Base-by-base conservation (phyloP, 2,797 vertebrate genomes). In the Enoplosus armatus region DNA sequence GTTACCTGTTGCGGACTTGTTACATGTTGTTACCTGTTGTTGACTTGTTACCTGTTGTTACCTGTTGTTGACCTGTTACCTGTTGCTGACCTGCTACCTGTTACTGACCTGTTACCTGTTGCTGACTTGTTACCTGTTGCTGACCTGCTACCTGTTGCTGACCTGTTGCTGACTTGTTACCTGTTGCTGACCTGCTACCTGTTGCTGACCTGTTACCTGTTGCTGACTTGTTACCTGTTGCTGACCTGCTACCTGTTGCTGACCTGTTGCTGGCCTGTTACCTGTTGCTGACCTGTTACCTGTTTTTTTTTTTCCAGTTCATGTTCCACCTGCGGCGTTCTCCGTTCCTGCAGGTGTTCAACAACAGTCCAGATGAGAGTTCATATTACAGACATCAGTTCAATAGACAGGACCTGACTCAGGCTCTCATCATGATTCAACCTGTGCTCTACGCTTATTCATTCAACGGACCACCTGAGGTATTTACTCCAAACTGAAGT, bases 321-420 rank as follows among this genome's bases (percentile, higher is more conserved):
- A 99, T 99, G 98, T 99, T 99, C 94, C 98, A 99, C 94, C 94
- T 99, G 94, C 96, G 98, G 87, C 96, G 98, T 84, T 99, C 98
- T 65, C 97, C 98, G 24, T 99, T 99, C 94, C 95, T 99, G 18
- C 98, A 99, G 96, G 97, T 99, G 83, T 99, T 99, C 92, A 99
- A 99, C 91, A 99, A 99, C 94, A 99, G 98, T 89, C 98, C 98
- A 0, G 98, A 99, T 72, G 98, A 99, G 91, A 98, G 97, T 80
- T 98, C 97, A 0, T 99, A 98, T 77, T 99, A 99, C 88, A 94
- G 98, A 43, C 98, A 99, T 55, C 97, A 99, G 83, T 99, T 99
- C 80, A 98, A 98, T 97, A 94, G 98, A 10, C 98, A 99, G 61
- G 98, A 99, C 89, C 93, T 99, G 75, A 99, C 98, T 0, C 98